Evolutionary conservation across 2,113 vertebrate genomes (phyloP).

Genomic region (Heterocephalus glaber): DNA sequence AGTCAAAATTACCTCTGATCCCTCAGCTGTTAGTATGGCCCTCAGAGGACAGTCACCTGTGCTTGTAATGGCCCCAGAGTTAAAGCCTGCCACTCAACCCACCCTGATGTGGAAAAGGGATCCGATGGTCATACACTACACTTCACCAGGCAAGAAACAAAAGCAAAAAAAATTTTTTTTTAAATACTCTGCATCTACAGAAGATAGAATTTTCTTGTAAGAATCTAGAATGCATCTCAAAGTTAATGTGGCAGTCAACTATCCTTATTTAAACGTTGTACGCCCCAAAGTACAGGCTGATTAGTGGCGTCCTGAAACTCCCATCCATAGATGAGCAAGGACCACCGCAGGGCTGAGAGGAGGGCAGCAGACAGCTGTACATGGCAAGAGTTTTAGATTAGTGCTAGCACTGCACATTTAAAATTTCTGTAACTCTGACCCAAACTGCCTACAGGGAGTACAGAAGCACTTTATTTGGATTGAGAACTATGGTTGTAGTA

Average conservation of each 20-base stretch:
- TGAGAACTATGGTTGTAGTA: not conserved
- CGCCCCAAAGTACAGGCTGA: not conserved
- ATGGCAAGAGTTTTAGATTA: not conserved
- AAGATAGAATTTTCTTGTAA: not conserved
- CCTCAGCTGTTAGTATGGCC: rapidly evolving
- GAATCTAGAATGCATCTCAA: not conserved
- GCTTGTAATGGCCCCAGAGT: not conserved
- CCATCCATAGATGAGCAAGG: not conserved
- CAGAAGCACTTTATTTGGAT: not conserved
- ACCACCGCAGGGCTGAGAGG: not conserved
- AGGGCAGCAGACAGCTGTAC: rapidly evolving
- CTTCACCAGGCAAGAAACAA: not conserved
- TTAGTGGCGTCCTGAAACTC: not conserved
- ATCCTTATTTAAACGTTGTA: not conserved
- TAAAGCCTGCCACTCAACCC: not conserved
- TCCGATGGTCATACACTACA: rapidly evolving
- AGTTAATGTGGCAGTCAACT: not conserved
- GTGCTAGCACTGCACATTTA: too few species aligned
- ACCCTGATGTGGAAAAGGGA: not conserved
- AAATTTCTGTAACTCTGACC: not conserved
- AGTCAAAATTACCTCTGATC: too few species aligned
- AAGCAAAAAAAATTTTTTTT: not conserved
- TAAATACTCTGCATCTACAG: not conserved
- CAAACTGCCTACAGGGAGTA: not conserved
- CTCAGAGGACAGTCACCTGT: not conserved